Evolutionary conservation across 2,797 vertebrate species (phyloP).

Genomic region (Macrochelys suwanniensis): DNA sequence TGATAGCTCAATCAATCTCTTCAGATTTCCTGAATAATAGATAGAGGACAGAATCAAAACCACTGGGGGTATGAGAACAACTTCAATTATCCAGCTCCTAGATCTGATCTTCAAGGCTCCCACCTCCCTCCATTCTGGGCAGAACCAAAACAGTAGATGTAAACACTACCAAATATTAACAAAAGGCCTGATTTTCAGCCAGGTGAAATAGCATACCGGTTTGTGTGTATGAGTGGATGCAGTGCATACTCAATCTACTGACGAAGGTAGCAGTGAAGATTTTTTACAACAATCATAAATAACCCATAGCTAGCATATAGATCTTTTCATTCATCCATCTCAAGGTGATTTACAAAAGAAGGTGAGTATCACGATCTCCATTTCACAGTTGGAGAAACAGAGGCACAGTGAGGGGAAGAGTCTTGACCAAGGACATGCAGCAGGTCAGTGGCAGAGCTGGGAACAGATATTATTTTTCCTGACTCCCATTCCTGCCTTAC

Average conservation of each 20-base stretch:
- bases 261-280: neutral
- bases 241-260: neutral
- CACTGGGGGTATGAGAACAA: neutral
- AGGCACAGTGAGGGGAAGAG: neutral
- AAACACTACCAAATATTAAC: neutral
- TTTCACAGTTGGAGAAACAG: neutral
- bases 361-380: neutral
- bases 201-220: accelerated
- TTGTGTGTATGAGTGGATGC: neutral
- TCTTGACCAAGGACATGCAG: neutral
- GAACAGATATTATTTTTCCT: neutral
- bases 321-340: neutral
- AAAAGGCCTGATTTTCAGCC: neutral
- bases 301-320: neutral
- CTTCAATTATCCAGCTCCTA: neutral
- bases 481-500: neutral
- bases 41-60: neutral
- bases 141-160: neutral
- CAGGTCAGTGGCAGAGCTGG: neutral
- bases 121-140: neutral
- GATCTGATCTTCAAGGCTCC: neutral
- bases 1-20: conserved; percentile 8
- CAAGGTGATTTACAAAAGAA: neutral
- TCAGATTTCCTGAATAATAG: conserved; percentile 14
- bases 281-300: neutral